Evolutionary conservation across 2,113 vertebrate genomes (phyloP), one percentile per base, ranked within the genome.

Genomic region (Clarias batrachus): DNA sequence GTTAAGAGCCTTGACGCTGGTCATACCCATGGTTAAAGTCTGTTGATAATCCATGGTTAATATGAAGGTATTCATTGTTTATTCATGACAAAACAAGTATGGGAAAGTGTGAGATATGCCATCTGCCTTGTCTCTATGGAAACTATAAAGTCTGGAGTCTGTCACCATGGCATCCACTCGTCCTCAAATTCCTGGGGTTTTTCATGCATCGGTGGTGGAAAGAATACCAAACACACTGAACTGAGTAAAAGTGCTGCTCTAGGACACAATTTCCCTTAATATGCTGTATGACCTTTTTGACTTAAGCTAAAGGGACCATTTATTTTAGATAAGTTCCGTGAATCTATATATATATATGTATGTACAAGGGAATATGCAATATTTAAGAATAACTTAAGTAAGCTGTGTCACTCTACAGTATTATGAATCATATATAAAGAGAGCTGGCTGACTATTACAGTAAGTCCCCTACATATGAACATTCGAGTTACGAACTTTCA

Each of bases 71-170:
- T 82, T 80, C 4, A 57, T 81, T 86, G 78, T 86, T 86, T 63
- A 27, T 77, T 17, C 30, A 57, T 73, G 37, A n/a, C 14, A 81
- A 56, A 77, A 65, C 60, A 59, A 19, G 74, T 48, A 81, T 66
- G 37, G 62, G 17, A 59, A 81, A 48, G 85, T 86, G 85, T 81
- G 78, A 81, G 54, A 54, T 62, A 60, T 71, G 33, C 78, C 23
- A 27, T 74, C 56, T 70, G 80, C 85, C 68, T 82, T 48, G 66
- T 82, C 78, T 59, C 85, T 86, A 86, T 73, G 79, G 85, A 86
- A 86, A 86, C 84, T 77, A 78, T 77, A 85, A 77, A 77, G 65
- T 80, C 78, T 77, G 66, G 74, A 63, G 54, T 80, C 78, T 23
- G 62, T 85, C 84, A 27, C 85, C 85, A 81, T 71, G 78, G 85